A percentile compares a stretch with the other conserved stretches of the same genome.
phyloP scores from a whole-genome alignment of 2,888 invertebrate genomes.

The Ecliptopera silaceata region DNA sequence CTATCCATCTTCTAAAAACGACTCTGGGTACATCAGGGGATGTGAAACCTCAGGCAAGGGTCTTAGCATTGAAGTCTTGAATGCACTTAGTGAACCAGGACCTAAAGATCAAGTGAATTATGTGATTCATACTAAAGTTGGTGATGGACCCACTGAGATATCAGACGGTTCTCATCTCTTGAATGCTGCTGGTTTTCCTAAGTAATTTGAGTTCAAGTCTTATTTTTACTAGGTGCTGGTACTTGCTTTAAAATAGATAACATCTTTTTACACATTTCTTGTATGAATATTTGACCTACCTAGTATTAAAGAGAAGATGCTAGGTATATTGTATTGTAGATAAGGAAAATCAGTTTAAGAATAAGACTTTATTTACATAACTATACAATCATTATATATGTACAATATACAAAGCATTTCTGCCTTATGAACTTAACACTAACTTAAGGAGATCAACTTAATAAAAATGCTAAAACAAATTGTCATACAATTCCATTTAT shows the following conservation, averaged over 20 bases:
- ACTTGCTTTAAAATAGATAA: background rate
- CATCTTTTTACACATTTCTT: too few relatives aligned
- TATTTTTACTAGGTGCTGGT: slow-evolving; percentile 18
- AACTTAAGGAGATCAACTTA: slow-evolving; percentile 66
- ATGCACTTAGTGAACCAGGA: slow-evolving; percentile 62
- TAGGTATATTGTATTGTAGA: slow-evolving; percentile 27
- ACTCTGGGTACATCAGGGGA: slow-evolving; percentile 67
- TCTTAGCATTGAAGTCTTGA: slow-evolving; percentile 45
- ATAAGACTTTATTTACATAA: slow-evolving; percentile 61
- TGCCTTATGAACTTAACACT: slow-evolving; percentile 35
- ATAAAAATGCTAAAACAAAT: slow-evolving; percentile 63
- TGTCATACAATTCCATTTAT: slow-evolving; percentile 75
- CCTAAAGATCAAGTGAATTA: slow-evolving; percentile 87
- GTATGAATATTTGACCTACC: background rate
- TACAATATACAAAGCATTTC: slow-evolving; percentile 37
- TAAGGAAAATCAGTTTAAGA: slow-evolving; percentile 42
- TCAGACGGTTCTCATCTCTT: slow-evolving; percentile 62
- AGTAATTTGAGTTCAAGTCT: slow-evolving; percentile 1
- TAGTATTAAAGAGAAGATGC: slow-evolving; percentile 4
- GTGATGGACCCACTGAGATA: slow-evolving; percentile 88
- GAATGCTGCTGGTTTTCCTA: slow-evolving; percentile 55
- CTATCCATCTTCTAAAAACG: slow-evolving; percentile 85
- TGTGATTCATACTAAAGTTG: slow-evolving; percentile 92
- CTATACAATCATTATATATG: slow-evolving; percentile 43
- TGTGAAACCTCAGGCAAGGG: slow-evolving; percentile 39